Conservation (phyloP, 2,797 vertebrate species). For the Meda fulgida region DNA sequence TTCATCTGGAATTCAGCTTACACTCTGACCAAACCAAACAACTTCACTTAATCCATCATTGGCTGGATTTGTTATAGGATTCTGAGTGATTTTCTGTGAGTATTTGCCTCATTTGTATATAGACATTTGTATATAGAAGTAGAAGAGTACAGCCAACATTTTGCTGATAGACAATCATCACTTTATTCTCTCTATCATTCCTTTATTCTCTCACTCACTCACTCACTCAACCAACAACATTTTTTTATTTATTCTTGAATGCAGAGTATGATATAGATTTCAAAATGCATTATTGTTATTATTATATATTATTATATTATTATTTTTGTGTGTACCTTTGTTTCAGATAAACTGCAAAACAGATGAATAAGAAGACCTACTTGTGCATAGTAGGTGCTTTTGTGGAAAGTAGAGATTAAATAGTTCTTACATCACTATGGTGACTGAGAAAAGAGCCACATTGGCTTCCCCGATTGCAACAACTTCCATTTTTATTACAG, state of each 20-base stretch:
- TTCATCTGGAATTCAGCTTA: conserved; percentile 15
- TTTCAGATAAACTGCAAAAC: conserved; percentile 4
- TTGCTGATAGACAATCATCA: conserved; percentile 45
- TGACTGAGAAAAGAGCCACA: too few relatives aligned
- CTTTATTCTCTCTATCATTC: conserved; percentile 53
- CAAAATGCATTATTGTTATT: neutral
- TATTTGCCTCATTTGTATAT: neutral
- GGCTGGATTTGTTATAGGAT: conserved; percentile 18
- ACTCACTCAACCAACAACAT: conserved; percentile 36
- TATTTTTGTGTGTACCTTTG: neutral
- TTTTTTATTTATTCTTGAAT: neutral
- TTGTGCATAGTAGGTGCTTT: too few relatives aligned
- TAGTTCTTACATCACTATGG: too few relatives aligned
- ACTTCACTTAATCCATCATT: conserved; percentile 7
- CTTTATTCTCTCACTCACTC: neutral
- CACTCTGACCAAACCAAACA: conserved; percentile 18
- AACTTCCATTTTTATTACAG: too few relatives aligned
- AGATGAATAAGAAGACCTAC: neutral
- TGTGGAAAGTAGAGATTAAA: neutral
- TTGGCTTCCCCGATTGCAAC: too few relatives aligned
- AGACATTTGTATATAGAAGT: neutral
- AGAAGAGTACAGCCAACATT: neutral
- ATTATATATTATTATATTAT: too few relatives aligned
- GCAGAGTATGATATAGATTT: neutral
- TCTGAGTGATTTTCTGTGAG: conserved; percentile 5